Evolutionary conservation across 2,113 vertebrate species (phyloP).

Genomic region (Salvelinus alpinus): DNA sequence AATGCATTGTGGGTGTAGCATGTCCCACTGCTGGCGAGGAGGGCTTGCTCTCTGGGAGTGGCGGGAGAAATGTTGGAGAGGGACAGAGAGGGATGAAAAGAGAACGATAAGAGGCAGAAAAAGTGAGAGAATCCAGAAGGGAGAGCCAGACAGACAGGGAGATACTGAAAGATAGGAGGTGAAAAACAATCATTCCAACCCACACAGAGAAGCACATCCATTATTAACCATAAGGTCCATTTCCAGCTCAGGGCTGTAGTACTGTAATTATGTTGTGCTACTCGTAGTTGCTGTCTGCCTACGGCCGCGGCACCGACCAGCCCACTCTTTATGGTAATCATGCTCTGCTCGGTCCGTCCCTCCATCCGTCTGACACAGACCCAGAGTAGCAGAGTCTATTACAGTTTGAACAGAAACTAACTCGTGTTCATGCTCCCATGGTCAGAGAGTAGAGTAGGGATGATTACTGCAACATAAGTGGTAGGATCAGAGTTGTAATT

Average conservation of each 20-base stretch:
- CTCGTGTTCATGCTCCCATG: neutral
- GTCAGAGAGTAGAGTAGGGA: neutral
- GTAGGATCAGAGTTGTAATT: neutral
- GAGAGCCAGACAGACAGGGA: neutral
- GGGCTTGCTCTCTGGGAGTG: slow-evolving; percentile 39
- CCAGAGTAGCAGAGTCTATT: slow-evolving; percentile 2
- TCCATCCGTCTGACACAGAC: too few relatives aligned
- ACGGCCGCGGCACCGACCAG: neutral
- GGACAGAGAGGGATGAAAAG: neutral
- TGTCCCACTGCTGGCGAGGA: slow-evolving; percentile 33
- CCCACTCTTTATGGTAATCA: neutral
- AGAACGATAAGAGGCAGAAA: neutral
- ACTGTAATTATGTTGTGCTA: neutral
- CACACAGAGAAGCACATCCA: neutral
- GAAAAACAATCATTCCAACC: neutral
- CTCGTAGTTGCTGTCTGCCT: neutral
- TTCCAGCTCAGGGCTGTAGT: neutral
- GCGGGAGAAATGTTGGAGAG: neutral
- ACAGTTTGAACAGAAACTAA: neutral
- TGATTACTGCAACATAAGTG: neutral
- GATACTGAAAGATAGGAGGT: neutral
- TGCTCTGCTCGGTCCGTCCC: too few relatives aligned
- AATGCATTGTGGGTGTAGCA: slow-evolving; percentile 72
- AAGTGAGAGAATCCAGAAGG: too few relatives aligned
- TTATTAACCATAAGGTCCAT: neutral